Percentiles rank a stretch among this genome's conserved stretches.
phyloP scores from a whole-genome alignment of 1,140 invertebrate genomes.

The Zophobas morio region DNA sequence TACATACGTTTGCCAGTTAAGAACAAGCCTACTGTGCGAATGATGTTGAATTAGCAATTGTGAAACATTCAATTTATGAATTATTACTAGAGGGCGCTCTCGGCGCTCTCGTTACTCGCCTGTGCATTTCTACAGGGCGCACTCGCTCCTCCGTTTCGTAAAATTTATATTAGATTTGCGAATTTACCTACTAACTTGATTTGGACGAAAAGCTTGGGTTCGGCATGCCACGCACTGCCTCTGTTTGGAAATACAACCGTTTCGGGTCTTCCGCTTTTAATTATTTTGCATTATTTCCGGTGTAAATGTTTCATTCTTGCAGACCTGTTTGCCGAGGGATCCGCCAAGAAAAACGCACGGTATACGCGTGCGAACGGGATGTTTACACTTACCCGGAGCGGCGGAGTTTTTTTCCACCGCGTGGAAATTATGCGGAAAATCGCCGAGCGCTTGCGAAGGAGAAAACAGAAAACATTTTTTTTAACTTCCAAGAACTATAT shows the following conservation, averaged over 20 bases:
- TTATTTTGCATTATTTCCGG: constrained; percentile 43
- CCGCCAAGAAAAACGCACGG: constrained; percentile 16
- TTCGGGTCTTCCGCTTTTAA: constrained; percentile 42
- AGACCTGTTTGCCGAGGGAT: constrained; percentile 11
- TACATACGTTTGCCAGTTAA: constrained; percentile 64
- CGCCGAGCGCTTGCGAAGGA: not conserved
- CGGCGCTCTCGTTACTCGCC: constrained; percentile 42
- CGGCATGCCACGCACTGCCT: constrained; percentile 5
- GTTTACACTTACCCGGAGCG: constrained; percentile 1
- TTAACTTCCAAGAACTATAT: too few relatives aligned
- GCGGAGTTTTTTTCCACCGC: not conserved
- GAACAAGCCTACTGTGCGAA: constrained; percentile 63
- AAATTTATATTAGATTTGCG: constrained; percentile 55
- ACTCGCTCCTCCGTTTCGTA: constrained; percentile 44
- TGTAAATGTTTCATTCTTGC: constrained; percentile 26
- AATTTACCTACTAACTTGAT: constrained; percentile 56
- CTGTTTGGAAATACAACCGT: constrained; percentile 24
- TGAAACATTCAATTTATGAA: constrained; percentile 68
- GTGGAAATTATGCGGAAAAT: constrained; percentile 22
- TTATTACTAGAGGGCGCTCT: constrained; percentile 60
- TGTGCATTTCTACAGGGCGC: constrained; percentile 30
- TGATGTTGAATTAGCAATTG: constrained; percentile 67
- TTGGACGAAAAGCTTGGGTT: constrained; percentile 45
- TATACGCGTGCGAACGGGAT: not conserved
- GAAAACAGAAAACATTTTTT: too few relatives aligned